Evolutionary conservation across 2,888 invertebrate species (phyloP).

Genomic region (Xanthorhoe designata): DNA sequence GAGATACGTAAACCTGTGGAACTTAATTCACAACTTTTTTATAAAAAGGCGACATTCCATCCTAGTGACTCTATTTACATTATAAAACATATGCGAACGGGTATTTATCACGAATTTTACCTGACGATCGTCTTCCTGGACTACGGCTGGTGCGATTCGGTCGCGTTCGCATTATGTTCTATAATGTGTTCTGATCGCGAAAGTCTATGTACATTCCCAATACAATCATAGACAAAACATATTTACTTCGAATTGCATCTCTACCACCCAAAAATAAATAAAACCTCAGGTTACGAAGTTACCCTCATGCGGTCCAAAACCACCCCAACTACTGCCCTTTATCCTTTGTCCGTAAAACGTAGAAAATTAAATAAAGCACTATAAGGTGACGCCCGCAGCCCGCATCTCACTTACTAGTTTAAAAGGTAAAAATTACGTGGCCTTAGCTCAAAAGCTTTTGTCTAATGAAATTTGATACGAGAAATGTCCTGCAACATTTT

Average conservation of each 20-base stretch:
- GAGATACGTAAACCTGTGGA: too few species aligned
- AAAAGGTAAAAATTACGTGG: slow-evolving; percentile 55
- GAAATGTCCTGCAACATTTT: background rate
- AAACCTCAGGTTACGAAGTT: background rate
- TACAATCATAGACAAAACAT: too few species aligned
- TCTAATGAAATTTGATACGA: background rate
- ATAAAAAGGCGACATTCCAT: too few species aligned
- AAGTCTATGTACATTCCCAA: too few species aligned
- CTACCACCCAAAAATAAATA: background rate
- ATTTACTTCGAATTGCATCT: background rate
- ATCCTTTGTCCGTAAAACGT: slow-evolving; percentile 56
- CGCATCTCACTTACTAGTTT: slow-evolving; percentile 45
- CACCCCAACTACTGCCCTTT: slow-evolving; percentile 35
- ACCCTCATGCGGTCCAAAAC: slow-evolving; percentile 31
- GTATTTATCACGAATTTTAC: too few species aligned
- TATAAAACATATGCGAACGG: too few species aligned
- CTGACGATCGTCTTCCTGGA: too few species aligned
- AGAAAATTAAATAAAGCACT: slow-evolving; percentile 78
- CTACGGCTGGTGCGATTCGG: too few species aligned
- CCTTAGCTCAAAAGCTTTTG: slow-evolving; percentile 31
- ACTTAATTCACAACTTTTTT: too few species aligned
- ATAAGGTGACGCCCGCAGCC: slow-evolving; percentile 77
- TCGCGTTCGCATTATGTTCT: too few species aligned
- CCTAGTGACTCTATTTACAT: too few species aligned
- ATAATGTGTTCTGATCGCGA: too few species aligned